phyloP scores from a whole-genome alignment of 1,140 invertebrate species.

The Drosophila gunungcola region DNA sequence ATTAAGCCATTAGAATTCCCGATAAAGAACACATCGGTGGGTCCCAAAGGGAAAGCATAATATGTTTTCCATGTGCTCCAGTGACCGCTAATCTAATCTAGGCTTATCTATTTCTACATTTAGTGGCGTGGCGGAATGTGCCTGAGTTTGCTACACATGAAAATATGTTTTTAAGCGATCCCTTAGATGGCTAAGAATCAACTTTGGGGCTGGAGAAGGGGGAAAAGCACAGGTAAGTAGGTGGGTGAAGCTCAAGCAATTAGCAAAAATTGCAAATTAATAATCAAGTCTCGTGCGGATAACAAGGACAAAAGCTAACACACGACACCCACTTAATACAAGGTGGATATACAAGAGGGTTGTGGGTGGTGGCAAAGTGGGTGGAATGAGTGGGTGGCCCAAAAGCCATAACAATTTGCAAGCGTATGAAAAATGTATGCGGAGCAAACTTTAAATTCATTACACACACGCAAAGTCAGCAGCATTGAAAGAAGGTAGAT shows the following conservation, averaged over 20 bases:
- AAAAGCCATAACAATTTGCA: conserved; percentile 77
- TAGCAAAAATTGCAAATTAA: conserved; percentile 81
- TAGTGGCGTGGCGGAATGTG: conserved; percentile 34
- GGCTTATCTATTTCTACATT: conserved; percentile 50
- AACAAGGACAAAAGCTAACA: conserved; percentile 67
- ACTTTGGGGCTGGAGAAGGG: background rate
- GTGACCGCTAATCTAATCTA: conserved; percentile 67
- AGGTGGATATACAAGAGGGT: conserved; percentile 13
- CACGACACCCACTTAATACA: conserved; percentile 67
- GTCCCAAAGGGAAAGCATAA: conserved; percentile 8
- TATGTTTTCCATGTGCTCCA: conserved; percentile 39
- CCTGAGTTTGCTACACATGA: conserved; percentile 16
- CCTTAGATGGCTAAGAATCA: conserved; percentile 7
- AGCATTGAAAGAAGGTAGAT: background rate
- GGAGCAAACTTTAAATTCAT: conserved; percentile 80
- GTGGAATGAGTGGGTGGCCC: conserved; percentile 8
- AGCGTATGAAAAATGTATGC: conserved; percentile 79
- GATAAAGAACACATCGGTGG: background rate
- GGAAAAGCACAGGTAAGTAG: background rate
- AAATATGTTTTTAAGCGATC: conserved; percentile 38
- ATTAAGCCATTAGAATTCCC: conserved; percentile 20
- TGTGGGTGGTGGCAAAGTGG: conserved; percentile 2
- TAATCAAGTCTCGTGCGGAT: conserved; percentile 72
- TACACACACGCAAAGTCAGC: conserved; percentile 77
- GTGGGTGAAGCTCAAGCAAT: conserved; percentile 56